Base-by-base conservation (phyloP, 1,140 invertebrate genomes). In the Caenorhabditis briggsae region DNA sequence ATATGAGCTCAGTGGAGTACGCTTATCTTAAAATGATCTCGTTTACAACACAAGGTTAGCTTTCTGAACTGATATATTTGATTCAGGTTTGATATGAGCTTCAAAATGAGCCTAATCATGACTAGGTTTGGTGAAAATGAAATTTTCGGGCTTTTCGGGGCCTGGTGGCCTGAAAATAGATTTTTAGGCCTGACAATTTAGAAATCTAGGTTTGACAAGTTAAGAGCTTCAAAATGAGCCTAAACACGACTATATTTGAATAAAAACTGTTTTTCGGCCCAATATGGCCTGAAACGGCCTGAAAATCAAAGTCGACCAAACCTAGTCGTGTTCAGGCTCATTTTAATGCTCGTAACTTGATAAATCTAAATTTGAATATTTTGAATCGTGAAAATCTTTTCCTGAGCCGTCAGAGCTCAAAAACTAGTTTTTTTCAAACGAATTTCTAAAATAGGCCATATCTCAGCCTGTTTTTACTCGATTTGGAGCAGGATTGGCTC, bases 21-120 rank as follows among this genome's bases (percentile, higher is more conserved):
- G 96, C 96, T 2, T 96, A 96, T 92, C 94, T 98, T n/a, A 95
- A 97, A 91, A 95, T 96, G 7, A 94, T 97, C 56, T 95, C 95
- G 12, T 94, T 98, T 83, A 90, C 89, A 50, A 64, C 90, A 84
- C 88, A 88, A 83, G 78, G 84, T 86, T 23, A 53, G 46, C 53
- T 12, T 2, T 53, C 5, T 16, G 1, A 53, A 16, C 5, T 33
- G 33, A 53, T 16, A 53, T 2, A 53, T 12, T 5, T 12, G 50
- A 12, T 53, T 0, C 2, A 2, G 5, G 11, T 5, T 18, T 11
- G 50, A 11, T 1, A 53, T 53, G 50, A 53, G 50, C 33, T 33
- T 33, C 33, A 33, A 33, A 33, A 33, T 33, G 33, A 33, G 33
- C 33, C 33, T 33, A 33, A 53, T 2, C 18, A 58, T n/a, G 33